These are phyloP conservation scores for Eubucco bourcierii DNA, from an alignment of 2,113 vertebrate species.

Conservation along the genomic window DNA sequence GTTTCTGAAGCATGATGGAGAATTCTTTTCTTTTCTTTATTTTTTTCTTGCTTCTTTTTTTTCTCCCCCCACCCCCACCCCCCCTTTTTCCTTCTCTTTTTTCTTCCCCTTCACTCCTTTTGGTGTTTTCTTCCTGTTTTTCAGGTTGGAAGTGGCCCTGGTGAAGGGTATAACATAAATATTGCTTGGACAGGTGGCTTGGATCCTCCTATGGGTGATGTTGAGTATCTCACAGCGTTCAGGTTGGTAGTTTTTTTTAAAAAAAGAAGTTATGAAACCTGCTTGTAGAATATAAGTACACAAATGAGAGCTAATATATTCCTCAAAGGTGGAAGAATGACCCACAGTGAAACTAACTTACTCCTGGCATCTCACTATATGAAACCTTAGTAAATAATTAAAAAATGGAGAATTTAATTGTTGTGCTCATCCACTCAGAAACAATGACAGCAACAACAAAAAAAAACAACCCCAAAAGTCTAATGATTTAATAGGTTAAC, in stretches of 20 bases:
- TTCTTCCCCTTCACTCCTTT: slow-evolving; percentile 11
- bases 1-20: slow-evolving; percentile 75
- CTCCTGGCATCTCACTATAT: neutral
- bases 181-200: slow-evolving; percentile 88
- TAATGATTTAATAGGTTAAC: neutral
- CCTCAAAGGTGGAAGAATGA: neutral
- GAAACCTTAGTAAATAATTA: neutral
- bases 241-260: slow-evolving; percentile 73
- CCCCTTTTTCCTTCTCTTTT: neutral
- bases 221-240: slow-evolving; percentile 82
- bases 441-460: neutral
- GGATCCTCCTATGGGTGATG: slow-evolving; percentile 81
- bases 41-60: neutral
- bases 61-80: too few relatives aligned
- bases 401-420: neutral
- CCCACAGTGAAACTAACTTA: neutral
- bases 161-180: slow-evolving; percentile 80
- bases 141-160: slow-evolving; percentile 76
- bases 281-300: neutral
- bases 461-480: fast-evolving
- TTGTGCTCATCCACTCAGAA: neutral
- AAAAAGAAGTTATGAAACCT: slow-evolving; percentile 8
- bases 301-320: neutral
- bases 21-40: slow-evolving; percentile 44
- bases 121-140: slow-evolving; percentile 60